Conservation (phyloP, 2,797 vertebrate genomes). For the Scomberomorus guttatus region DNA sequence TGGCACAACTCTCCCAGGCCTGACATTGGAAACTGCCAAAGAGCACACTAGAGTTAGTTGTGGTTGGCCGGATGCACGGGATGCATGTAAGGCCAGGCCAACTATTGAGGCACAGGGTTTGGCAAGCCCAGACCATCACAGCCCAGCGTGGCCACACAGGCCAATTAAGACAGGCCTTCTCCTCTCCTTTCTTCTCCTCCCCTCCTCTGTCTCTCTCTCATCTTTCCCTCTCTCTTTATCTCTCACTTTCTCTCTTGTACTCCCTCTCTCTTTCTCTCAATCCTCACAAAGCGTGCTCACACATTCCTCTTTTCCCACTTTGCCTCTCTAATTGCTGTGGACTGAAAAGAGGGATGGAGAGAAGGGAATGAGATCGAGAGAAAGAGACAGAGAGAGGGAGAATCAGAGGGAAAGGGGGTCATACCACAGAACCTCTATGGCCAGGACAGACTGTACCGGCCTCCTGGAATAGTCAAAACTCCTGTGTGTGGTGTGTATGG, state of each 20-base stretch:
- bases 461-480: conserved; percentile 65
- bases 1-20: conserved; percentile 83
- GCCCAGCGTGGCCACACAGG: conserved; percentile 81
- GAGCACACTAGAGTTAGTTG: conserved; percentile 87
- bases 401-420: conserved; percentile 82
- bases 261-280: conserved; percentile 72
- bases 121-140: conserved; percentile 79
- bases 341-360: conserved; percentile 82
- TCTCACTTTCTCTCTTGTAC: conserved; percentile 72
- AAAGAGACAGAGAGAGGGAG: conserved; percentile 76
- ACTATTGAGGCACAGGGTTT: conserved; percentile 85
- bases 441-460: conserved; percentile 81
- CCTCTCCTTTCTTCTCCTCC: conserved; percentile 75
- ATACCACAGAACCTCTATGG: conserved; percentile 72
- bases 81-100: conserved; percentile 85
- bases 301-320: conserved; percentile 84
- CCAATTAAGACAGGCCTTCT: conserved; percentile 82
- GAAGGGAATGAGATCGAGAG: conserved; percentile 78
- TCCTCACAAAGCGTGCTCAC: conserved; percentile 83
- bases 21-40: conserved; percentile 85
- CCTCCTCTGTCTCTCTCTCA: conserved; percentile 75
- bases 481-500: conserved; percentile 42
- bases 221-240: conserved; percentile 73
- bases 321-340: conserved; percentile 86
- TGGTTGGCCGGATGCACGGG: conserved; percentile 88